Conservation (phyloP, 2,113 vertebrate species). For the Capreolus pygargus region DNA sequence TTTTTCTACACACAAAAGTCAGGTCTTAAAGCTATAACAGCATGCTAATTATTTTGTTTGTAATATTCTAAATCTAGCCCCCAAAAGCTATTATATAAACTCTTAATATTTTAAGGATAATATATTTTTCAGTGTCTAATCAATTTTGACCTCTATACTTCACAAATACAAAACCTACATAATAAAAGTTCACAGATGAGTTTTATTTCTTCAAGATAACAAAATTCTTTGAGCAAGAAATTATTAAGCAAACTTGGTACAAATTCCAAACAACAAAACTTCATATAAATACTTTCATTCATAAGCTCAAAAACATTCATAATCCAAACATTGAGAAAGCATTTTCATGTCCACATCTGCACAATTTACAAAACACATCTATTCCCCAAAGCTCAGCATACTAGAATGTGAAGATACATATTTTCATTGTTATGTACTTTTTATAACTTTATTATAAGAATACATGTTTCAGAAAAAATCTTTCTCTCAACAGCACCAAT, state of each 20-base stretch:
- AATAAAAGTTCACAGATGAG: slow-evolving; percentile 24
- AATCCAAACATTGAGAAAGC: slow-evolving; percentile 41
- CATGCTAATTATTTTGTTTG: neutral
- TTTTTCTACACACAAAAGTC: neutral
- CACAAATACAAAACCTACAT: slow-evolving; percentile 45
- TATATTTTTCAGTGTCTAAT: slow-evolving; percentile 14
- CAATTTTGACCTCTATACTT: slow-evolving; percentile 3
- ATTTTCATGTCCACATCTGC: slow-evolving; percentile 9
- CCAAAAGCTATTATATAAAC: neutral
- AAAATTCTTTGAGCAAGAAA: slow-evolving; percentile 27
- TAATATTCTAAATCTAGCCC: slow-evolving; percentile 5
- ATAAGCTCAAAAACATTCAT: slow-evolving; percentile 14
- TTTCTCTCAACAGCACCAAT: neutral
- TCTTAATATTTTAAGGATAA: slow-evolving; percentile 18
- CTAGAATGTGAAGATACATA: neutral
- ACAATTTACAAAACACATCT: slow-evolving; percentile 32
- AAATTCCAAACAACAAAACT: slow-evolving; percentile 37
- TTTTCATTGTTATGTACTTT: slow-evolving; percentile 21
- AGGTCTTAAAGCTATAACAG: neutral
- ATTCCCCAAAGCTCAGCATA: slow-evolving; percentile 18
- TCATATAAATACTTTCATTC: slow-evolving; percentile 49
- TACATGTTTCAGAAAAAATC: neutral
- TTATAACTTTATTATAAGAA: slow-evolving; percentile 34
- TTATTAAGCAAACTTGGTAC: neutral
- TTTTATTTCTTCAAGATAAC: slow-evolving; percentile 54